Evolutionary conservation across 2,888 invertebrate species (phyloP).

Genomic region (Amblyteles armatorius): DNA sequence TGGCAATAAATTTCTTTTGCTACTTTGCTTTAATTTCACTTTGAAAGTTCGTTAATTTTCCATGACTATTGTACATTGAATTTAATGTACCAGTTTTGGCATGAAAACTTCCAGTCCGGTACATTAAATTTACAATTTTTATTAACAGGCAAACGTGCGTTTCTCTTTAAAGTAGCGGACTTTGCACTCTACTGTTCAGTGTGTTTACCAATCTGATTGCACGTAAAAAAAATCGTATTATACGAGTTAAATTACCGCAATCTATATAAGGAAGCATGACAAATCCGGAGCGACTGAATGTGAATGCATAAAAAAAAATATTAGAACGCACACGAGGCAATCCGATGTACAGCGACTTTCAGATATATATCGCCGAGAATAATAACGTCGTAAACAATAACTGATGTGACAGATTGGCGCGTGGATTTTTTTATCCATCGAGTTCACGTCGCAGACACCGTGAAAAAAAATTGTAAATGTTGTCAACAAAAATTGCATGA

Average conservation of each 20-base stretch:
- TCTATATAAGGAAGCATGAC: not conserved
- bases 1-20: too few relatives aligned
- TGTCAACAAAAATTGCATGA: too few relatives aligned
- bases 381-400: not conserved
- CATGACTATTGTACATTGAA: too few relatives aligned
- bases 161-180: not conserved
- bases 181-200: not conserved
- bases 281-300: not conserved
- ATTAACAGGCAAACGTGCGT: too few relatives aligned
- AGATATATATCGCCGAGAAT: not conserved
- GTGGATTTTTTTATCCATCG: not conserved
- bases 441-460: too few relatives aligned
- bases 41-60: too few relatives aligned
- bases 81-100: too few relatives aligned
- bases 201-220: not conserved
- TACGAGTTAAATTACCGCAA: not conserved
- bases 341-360: not conserved
- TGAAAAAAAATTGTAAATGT: too few relatives aligned
- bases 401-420: not conserved
- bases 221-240: not conserved
- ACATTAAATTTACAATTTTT: too few relatives aligned
- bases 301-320: not conserved
- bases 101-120: too few relatives aligned
- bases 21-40: too few relatives aligned
- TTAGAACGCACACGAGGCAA: not conserved